Percentiles rank a stretch among this genome's conserved stretches.
phyloP scores from a whole-genome alignment of 1,140 invertebrate genomes.

The Caenorhabditis inopinata region DNA sequence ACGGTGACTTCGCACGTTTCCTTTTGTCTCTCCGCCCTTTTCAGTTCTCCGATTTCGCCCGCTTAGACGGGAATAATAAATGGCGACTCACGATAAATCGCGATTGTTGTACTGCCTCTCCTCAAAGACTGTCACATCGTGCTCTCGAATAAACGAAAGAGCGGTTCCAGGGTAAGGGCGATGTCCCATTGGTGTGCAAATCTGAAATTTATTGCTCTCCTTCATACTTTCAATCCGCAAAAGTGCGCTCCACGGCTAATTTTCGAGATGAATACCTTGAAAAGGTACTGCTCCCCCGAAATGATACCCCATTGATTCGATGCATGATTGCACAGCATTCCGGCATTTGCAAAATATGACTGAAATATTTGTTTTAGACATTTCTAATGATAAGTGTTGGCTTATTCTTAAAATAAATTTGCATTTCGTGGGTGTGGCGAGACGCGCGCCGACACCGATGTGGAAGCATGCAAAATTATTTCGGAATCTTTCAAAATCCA shows the following conservation, averaged over 20 bases:
- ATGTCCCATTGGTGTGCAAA: slow-evolving; percentile 65
- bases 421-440: too few species aligned
- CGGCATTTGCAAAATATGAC: slow-evolving; percentile 65
- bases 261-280: too few species aligned
- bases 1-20: too few species aligned
- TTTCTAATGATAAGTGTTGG: too few species aligned
- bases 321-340: slow-evolving; percentile 62
- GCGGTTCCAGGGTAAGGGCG: slow-evolving; percentile 65
- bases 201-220: slow-evolving; percentile 28
- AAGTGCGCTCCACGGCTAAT: not conserved
- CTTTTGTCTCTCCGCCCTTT: too few species aligned
- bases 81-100: slow-evolving; percentile 61
- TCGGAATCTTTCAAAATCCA: too few species aligned
- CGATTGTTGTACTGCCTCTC: slow-evolving; percentile 65
- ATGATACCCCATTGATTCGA: slow-evolving; percentile 66
- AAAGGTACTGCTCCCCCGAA: slow-evolving; percentile 65
- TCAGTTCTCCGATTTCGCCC: not conserved
- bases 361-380: slow-evolving; percentile 43
- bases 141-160: slow-evolving; percentile 60
- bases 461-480: too few species aligned
- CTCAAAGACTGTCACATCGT: slow-evolving; percentile 59
- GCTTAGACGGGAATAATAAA: not conserved
- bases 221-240: not conserved
- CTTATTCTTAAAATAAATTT: too few species aligned
- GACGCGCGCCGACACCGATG: too few species aligned